Evolutionary conservation across 2,113 vertebrate genomes (phyloP).

Genomic region (Alligator mississippiensis): DNA sequence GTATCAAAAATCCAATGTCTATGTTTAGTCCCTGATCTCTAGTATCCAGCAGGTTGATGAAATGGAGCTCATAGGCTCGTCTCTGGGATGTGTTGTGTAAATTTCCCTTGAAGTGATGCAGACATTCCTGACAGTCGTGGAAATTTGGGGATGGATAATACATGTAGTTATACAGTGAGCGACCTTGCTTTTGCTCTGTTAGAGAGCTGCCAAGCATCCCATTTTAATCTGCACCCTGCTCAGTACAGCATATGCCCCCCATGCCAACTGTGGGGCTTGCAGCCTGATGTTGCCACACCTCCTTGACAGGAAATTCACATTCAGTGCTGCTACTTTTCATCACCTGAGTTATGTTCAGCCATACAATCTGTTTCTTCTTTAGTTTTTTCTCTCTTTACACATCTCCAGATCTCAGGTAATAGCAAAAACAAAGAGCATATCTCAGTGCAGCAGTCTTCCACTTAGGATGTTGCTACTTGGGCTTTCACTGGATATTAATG

Average conservation of each 20-base stretch:
- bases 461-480: neutral
- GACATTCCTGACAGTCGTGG: neutral
- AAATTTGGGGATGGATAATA: neutral
- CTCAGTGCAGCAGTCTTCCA: neutral
- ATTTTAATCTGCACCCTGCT: neutral
- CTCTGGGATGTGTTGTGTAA: too few relatives aligned
- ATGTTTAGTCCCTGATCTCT: too few relatives aligned
- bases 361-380: neutral
- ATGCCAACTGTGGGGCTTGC: neutral
- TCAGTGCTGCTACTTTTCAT: neutral
- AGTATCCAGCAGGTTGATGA: too few relatives aligned
- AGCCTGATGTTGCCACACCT: neutral
- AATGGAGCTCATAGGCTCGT: too few relatives aligned
- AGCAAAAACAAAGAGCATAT: neutral
- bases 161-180: neutral
- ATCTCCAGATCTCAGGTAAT: neutral
- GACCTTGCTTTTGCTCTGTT: neutral
- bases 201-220: slow-evolving; percentile 1
- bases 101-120: slow-evolving; percentile 4
- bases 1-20: too few relatives aligned
- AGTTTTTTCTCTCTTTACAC: neutral
- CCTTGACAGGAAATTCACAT: neutral
- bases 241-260: neutral
- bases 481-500: neutral
- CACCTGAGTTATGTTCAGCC: neutral